These are phyloP conservation scores for Marmota monax DNA, from an alignment of 2,113 vertebrate genomes.

Conservation along the genomic window DNA sequence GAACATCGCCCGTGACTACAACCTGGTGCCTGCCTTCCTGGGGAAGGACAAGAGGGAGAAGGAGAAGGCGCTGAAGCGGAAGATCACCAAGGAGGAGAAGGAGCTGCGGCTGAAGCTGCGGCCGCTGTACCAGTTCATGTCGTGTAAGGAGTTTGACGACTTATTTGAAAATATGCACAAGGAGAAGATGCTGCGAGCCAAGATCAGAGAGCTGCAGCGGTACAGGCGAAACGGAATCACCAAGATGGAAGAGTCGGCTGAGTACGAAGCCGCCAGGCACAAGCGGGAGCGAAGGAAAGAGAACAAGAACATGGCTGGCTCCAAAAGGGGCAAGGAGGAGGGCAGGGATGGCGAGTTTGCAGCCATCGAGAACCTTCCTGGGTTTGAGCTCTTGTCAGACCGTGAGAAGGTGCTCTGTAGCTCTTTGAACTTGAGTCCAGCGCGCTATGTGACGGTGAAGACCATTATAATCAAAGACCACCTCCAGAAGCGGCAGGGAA, in stretches of 20 bases:
- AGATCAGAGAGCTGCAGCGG: conserved; percentile 97
- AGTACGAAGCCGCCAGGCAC: conserved; percentile 97
- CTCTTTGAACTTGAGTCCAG: conserved; percentile 95
- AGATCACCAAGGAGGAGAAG: conserved; percentile 97
- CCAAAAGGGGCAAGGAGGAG: conserved; percentile 94
- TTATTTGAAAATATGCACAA: conserved; percentile 98
- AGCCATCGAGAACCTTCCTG: conserved; percentile 95
- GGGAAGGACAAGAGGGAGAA: conserved; percentile 96
- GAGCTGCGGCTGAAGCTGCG: conserved; percentile 94
- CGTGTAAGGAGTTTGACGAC: conserved; percentile 96
- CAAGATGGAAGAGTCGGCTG: conserved; percentile 95
- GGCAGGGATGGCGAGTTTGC: conserved; percentile 95
- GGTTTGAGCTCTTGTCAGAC: conserved; percentile 97
- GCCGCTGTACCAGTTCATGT: conserved; percentile 98
- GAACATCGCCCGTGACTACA: conserved; percentile 97
- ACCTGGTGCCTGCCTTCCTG: conserved; percentile 94
- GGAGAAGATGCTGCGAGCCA: conserved; percentile 94
- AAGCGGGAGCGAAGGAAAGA: conserved; percentile 98
- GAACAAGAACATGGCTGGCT: conserved; percentile 91
- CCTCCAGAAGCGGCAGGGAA: conserved; percentile 97
- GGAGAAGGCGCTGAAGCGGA: conserved; percentile 92
- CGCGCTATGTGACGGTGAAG: conserved; percentile 97
- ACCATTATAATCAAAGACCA: conserved; percentile 99
- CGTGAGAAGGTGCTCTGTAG: conserved; percentile 97
- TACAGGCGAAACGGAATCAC: conserved; percentile 97